Base-by-base conservation (phyloP, 1,140 invertebrate species). In the Agraylea sexmaculata region DNA sequence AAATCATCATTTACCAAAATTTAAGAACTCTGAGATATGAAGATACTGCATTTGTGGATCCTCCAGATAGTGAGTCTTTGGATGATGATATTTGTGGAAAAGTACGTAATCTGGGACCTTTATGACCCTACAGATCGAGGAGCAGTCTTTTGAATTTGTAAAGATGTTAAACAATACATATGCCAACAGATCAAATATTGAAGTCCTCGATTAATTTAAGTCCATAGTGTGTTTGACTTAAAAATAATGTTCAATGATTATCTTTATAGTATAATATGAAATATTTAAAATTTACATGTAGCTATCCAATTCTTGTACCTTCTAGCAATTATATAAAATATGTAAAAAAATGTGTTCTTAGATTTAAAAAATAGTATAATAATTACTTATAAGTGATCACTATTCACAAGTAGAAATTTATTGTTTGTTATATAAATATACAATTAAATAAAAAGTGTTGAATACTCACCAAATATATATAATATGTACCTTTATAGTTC, bases 31-130 rank as follows among this genome's bases (percentile, higher is more conserved):
- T 69, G 4, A 60, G 71, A 19, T 74, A 74, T 47, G 71, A 74
- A 41, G 71, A 74, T 54, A 71, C 69, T 4, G 71, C 71, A 11
- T 74, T 71, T 49, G 68, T 66, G 1, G 71, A 74, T 55, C 69
- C 66, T 0, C 68, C 61, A 0, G 59, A 62, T 45, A 65, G 70
- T 17, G 58, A 61, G 48, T 70, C 73, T 46, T 58, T 70, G 21
- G 70, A 72, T 34, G 70, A 72, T 37, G 70, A 74, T 35, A 46
- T 73, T 45, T 69, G 65, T 52, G 42, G 42, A 11, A 71, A 70
- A 45, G 51, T 57, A 27, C 59, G 65, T 18, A 50, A 56, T 40
- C 58, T 68, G 57, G 64, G 64, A 60, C 60, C 56, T 37, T 58
- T 59, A 42, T 58, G 49, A 45, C 37, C 51, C 35, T 32, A 59